Conservation (phyloP, 2,797 vertebrate species). For the Octomys mimax region DNA sequence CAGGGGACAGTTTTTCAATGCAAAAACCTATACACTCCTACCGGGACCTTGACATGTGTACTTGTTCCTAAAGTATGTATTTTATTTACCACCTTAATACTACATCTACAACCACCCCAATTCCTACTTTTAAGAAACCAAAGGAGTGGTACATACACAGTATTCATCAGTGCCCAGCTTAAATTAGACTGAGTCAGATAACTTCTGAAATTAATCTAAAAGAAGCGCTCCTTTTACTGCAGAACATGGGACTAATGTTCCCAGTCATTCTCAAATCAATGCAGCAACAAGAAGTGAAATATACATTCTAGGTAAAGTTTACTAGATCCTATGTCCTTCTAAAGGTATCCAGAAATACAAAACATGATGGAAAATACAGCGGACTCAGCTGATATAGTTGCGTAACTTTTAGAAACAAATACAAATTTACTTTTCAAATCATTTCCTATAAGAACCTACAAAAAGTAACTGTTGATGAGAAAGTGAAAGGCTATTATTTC, state of each 20-base stretch:
- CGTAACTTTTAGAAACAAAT: constrained; percentile 46
- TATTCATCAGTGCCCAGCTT: constrained; percentile 11
- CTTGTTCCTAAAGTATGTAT: neutral
- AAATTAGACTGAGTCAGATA: constrained; percentile 49
- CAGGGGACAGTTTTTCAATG: neutral
- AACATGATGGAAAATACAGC: constrained; percentile 41
- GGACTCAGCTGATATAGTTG: constrained; percentile 5
- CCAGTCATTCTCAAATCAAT: constrained; percentile 61
- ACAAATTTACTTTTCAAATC: constrained; percentile 64
- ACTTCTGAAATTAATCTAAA: constrained; percentile 65
- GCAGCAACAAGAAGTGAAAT: neutral
- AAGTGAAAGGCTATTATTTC: neutral
- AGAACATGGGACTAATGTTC: neutral
- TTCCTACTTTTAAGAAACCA: constrained; percentile 12
- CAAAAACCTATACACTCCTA: constrained; percentile 25
- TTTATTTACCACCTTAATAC: neutral
- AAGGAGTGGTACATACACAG: neutral
- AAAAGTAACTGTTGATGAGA: neutral
- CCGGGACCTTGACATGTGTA: neutral
- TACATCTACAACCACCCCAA: neutral
- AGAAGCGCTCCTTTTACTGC: constrained; percentile 49
- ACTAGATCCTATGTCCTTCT: constrained; percentile 60
- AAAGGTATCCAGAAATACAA: constrained; percentile 71
- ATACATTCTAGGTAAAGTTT: constrained; percentile 68
- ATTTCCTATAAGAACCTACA: constrained; percentile 25